Base-by-base conservation (phyloP, 92 coral and sea anemone species). In the Hydrozoanthus gracilis region DNA sequence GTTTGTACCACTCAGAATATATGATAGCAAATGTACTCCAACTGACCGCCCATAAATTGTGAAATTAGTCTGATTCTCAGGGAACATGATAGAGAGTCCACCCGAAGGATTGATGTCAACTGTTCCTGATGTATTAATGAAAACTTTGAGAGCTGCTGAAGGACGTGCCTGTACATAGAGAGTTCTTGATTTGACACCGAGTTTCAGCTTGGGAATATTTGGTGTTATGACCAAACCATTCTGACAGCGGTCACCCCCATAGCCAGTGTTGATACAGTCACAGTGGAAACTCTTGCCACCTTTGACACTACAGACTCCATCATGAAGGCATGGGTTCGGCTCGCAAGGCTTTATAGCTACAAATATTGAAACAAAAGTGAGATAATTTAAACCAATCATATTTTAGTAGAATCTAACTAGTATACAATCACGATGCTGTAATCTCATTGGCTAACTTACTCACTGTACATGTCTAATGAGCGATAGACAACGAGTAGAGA, bases 241-340 rank as follows among this genome's bases (percentile, higher is more conserved):
- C 48, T 91, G 76, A 54, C 96, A 93, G 44, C 35, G 75, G n/a
- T 44, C 76, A 11, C 96, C 96, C 49, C 51, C 78, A 60, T 91
- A 93, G 17, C 94, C 96, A 3, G 96, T 93, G 4, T 72, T 64
- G 27, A 86, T 46, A 82, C 96, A 93, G 69, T 82, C 44, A 48
- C 96, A 93, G 17, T 77, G 17, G 67, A 76, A 93, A 0, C 55
- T 55, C 45, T 71, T 72, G 17, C 70, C 51, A 64, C 87, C 85
- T 5, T 73, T 9, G 12, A 76, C 64, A 6, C 20, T 44, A 48
- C 96, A 93, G 75, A 49, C 62, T 18, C 94, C 94, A 9, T 84
- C 94, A 27, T 87, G 86, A 54, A 51, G 52, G 60, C 96, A 93
- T 5, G 96, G 96, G 79, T 73, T 93, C 12, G 94, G 94, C 12